phyloP scores from a whole-genome alignment of 1,140 invertebrate genomes.

The Sipha flava region DNA sequence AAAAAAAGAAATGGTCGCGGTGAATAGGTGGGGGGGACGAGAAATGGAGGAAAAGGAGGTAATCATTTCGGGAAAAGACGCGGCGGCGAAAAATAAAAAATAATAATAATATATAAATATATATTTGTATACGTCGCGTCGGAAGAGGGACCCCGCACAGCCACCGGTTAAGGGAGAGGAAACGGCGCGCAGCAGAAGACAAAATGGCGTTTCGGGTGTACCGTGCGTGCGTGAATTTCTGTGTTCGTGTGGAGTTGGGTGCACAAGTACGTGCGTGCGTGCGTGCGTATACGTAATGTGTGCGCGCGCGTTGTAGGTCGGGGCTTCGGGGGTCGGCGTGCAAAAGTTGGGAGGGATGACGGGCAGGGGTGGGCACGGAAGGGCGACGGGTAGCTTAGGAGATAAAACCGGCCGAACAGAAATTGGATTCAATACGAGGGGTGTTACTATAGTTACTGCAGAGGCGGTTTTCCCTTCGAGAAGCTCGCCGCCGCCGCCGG shows the following conservation, averaged over 20 bases:
- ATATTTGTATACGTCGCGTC: background rate
- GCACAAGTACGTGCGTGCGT: too few relatives aligned
- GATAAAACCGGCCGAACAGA: constrained; percentile 19
- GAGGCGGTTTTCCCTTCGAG: constrained; percentile 13
- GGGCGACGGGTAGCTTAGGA: constrained; percentile 16
- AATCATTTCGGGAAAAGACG: constrained; percentile 6
- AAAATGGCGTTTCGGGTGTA: constrained; percentile 13
- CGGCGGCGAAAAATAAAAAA: background rate
- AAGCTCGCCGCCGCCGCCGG: background rate
- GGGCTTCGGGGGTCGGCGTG: too few relatives aligned
- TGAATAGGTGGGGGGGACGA: background rate
- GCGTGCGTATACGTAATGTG: too few relatives aligned
- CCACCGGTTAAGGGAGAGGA: background rate
- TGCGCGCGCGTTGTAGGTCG: too few relatives aligned
- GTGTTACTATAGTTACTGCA: constrained; percentile 30
- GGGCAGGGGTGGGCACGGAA: background rate
- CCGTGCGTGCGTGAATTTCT: background rate
- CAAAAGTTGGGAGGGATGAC: too few relatives aligned
- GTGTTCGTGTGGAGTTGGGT: too few relatives aligned
- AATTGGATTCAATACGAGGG: constrained; percentile 30
- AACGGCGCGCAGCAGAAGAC: background rate
- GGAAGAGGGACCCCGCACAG: background rate
- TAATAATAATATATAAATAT: background rate
- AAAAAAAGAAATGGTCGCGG: background rate
- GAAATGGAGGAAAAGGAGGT: background rate